Base-by-base conservation (phyloP, 2,113 vertebrate genomes). In the Saiga tatarica region DNA sequence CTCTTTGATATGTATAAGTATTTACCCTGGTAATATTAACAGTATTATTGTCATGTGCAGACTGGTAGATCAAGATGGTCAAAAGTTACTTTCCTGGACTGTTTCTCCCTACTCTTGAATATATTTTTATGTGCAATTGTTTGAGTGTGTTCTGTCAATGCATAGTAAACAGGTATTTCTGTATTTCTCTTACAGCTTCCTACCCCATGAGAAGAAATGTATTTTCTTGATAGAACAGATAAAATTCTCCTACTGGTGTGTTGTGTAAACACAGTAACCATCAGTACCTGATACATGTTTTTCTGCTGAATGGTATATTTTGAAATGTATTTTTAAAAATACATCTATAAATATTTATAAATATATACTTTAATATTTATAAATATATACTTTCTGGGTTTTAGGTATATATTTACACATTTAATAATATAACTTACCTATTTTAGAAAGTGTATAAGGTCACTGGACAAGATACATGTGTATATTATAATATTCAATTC, bases 391-490 rank as follows among this genome's bases (percentile, higher is more conserved):
- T 82, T 83, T 87, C 4, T 91, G 53, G 19, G 71, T 67, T 89
- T 89, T 95, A 10, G 55, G 53, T 52, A 15, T 42, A 50, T 74
- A 45, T 71, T 93, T 90, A 33, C 15, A 78, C 64, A n/a, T 86
- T 93, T 88, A 39, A 42, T 76, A 76, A 76, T 42, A 76, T 78
- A 84, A 67, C 4, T 50, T 89, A 91, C 17, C 83, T 93, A 93
- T 88, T 95, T 98, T 21, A 45, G 19, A 87, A 93, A 97, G 19
- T 53, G 50, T 62, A 57, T 88, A 88, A 94, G 12, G 11, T 15
- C n/a, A 30, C 28, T 52, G 5, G 19, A 89, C 0, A 93, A 96
- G 26, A 57, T 62, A 74, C 62, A 2, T 94, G 26, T 91, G 2
- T 67, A 2, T 93, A 25, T 91, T 71, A n/a, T 71, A 89, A 78